Percentiles rank a stretch among this genome's conserved stretches.
Evolutionary conservation across 2,888 invertebrate genomes (phyloP).

Genomic region (Herminia tarsipennalis): DNA sequence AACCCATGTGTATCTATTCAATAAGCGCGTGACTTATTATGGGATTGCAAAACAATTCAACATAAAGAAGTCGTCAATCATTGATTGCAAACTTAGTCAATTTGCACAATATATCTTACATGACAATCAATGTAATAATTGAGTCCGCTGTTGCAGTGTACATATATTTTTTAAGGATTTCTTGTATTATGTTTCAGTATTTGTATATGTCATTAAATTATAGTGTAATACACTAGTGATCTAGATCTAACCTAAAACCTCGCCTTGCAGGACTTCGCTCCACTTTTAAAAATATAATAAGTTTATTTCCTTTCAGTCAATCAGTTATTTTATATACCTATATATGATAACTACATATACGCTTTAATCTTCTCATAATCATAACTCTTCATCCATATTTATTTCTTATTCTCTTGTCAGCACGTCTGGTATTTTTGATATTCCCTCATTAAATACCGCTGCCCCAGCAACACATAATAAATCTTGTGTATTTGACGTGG

Average conservation of each 20-base stretch:
- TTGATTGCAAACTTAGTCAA: not conserved
- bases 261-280: too few species aligned
- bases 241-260: too few species aligned
- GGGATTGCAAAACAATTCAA: conserved; percentile 18
- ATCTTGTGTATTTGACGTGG: conserved; percentile 49
- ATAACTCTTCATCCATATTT: conserved; percentile 25
- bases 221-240: too few species aligned
- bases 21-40: too few species aligned
- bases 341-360: not conserved
- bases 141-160: too few species aligned
- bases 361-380: conserved; percentile 13
- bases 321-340: not conserved
- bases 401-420: conserved; percentile 36
- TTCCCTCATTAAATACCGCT: conserved; percentile 44
- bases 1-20: conserved; percentile 12
- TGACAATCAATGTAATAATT: too few species aligned
- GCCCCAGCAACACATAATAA: conserved; percentile 40
- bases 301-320: not conserved
- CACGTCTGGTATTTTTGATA: conserved; percentile 51
- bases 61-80: conserved; percentile 13
- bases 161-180: too few species aligned
- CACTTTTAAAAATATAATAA: too few species aligned
- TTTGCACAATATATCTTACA: too few species aligned
- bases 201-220: too few species aligned
- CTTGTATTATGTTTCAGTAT: too few species aligned